Base-by-base conservation (phyloP, 2,888 invertebrate species). In the Embidobia sp. region DNA sequence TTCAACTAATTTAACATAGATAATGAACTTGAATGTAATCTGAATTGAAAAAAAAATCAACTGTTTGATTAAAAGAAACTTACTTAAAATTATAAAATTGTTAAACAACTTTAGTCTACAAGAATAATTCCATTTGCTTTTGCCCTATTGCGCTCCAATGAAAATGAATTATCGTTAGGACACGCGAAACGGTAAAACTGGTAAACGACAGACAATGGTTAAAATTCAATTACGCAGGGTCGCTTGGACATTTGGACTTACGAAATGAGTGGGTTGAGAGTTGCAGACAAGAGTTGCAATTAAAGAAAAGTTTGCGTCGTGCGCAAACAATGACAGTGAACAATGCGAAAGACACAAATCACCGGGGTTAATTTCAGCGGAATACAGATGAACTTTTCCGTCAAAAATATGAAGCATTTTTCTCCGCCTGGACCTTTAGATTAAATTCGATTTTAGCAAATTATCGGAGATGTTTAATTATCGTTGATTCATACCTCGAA, bases 211-310 rank as follows among this genome's bases (percentile, higher is more conserved):
- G 51, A 63, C 37, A 49, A 49, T 63, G 27, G 48, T 49, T 48
- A 40, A 63, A 63, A 63, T 49, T 63, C 63, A 63, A 63, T 63
- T 63, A 49, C 27, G 49, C 29, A 10, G 40, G 19, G 49, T 40
- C 18, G 49, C 29, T 19, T 40, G 49, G 63, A 49, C 63, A 63
- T 22, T 63, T 63, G 63, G 63, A 27, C 44, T 22, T 29, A 15
- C 10, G 13, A 37, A 26, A 49, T 29, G 27, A 19, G 40, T 37
- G 1, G 42, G 42, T 26, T 31, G 49, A 48, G 37, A n/a, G 18
- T 37, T 19, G 35, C 22, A 37, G 40, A 49, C 46, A 46, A 59
- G 44, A 59, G 13, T 0, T 49, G 18, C 40, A 63, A 63, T 63
- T 63, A 49, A 63, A 63, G 48, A 35, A 42, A 59, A 63, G 29